Evolutionary conservation across 2,113 vertebrate species (phyloP), one percentile per base, ranked within the genome.

Genomic region (Rhinopithecus roxellana): DNA sequence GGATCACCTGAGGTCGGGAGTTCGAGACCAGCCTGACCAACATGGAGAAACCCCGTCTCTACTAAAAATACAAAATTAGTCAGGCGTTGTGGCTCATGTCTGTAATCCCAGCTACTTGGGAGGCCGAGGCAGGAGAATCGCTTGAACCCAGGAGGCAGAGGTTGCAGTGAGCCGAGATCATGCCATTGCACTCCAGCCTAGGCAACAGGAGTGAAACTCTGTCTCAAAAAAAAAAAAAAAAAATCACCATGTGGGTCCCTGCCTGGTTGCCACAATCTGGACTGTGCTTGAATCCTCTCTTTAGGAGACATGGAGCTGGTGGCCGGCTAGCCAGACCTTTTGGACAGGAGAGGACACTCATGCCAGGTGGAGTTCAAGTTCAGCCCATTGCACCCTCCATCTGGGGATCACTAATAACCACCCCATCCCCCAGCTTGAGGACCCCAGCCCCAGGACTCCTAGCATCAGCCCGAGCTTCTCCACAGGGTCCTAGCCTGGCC

Each of bases 341-440:
- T 59, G 78, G n/a, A 92, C 0, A 64, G 69, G 27, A 67, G 32
- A n/a, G 50, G 22, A 89, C 45, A 38, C 35, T 92, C 18, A 59
- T 43, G 59, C 45, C 83, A 78, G 59, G 25, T 70, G 48, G 50
- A 64, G 52, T 38, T 77, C 67, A 40, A 67, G 64, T 40, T 81
- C n/a, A 59, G 82, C 8, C 52, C 43, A 27, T 57, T 0, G 1
- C 12, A 18, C 38, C 40, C 13, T n/a, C 43, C 2, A 82, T 22
- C 25, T 40, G 35, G 80, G 14, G 14, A 4, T 77, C 78, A 91
- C 38, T 72, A 75, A 18, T 67, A 78, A 72, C 67, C 48, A 0
- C 0, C 0, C 0, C 2, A 2, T 8, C 40, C 0, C 32, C 14
- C 4, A 38, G 35, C 30, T 72, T 48, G 16, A 40, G 3, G 69